Evolutionary conservation across 2,113 vertebrate species (phyloP).

Genomic region (Caloenas nicobarica): DNA sequence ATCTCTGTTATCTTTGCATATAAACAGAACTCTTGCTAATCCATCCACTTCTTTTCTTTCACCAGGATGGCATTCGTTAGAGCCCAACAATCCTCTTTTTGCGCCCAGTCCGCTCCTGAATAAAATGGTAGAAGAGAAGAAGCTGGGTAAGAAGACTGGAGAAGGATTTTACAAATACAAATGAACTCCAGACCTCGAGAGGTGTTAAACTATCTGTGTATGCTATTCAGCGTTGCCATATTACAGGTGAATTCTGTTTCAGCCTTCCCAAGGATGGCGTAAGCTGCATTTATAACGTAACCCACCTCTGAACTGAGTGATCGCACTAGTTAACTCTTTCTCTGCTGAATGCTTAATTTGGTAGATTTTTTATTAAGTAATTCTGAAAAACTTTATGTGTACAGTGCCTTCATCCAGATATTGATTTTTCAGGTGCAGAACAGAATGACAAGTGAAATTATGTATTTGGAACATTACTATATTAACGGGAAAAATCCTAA

Average conservation of each 20-base stretch:
- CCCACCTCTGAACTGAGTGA: slow-evolving; percentile 3
- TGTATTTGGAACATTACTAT: neutral
- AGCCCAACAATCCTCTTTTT: slow-evolving; percentile 86
- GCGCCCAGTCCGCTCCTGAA: slow-evolving; percentile 79
- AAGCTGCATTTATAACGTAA: slow-evolving; percentile 6
- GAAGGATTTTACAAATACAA: slow-evolving; percentile 96
- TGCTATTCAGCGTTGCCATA: neutral
- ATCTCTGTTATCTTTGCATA: neutral
- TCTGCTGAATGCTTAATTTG: slow-evolving; percentile 20
- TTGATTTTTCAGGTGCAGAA: slow-evolving; percentile 10
- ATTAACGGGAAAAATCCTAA: neutral
- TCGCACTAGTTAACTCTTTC: slow-evolving; percentile 1
- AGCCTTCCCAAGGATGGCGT: neutral
- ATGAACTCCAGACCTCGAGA: slow-evolving; percentile 54
- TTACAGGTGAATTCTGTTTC: neutral
- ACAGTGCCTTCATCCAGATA: slow-evolving; percentile 71
- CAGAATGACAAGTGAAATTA: neutral
- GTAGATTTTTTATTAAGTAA: slow-evolving; percentile 25
- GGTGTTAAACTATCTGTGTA: neutral
- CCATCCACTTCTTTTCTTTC: neutral
- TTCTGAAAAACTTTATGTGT: slow-evolving; percentile 57
- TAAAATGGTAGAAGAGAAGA: slow-evolving; percentile 90
- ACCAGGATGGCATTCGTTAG: slow-evolving; percentile 86
- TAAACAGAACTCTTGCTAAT: neutral
- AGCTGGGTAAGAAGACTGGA: slow-evolving; percentile 91